Conservation (phyloP, 30 jellyfish, hydroid and myxozoan genomes). For the Rhopilema esculentum region DNA sequence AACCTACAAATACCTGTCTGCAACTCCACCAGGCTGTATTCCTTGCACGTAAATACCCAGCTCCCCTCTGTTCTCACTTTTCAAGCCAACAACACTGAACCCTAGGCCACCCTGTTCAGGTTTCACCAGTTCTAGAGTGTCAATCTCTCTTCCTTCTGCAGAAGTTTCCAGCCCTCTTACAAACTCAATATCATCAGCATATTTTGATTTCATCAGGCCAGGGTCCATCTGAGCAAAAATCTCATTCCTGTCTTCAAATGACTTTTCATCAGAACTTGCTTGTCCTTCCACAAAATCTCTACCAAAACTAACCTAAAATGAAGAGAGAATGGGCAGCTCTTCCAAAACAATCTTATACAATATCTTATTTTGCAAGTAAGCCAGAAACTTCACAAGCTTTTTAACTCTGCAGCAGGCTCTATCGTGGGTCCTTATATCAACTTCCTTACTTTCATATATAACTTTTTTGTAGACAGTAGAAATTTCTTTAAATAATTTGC, state of each 20-base stretch:
- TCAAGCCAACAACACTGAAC: constrained; percentile 95
- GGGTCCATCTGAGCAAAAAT: constrained; percentile 50
- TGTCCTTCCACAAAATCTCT: constrained; percentile 54
- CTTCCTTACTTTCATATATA: too few species aligned
- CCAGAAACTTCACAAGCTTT: too few species aligned
- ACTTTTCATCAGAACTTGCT: background rate
- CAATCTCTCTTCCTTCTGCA: constrained; percentile 91
- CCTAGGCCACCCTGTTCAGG: constrained; percentile 97
- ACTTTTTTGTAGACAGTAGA: too few species aligned
- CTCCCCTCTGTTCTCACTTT: constrained; percentile 93
- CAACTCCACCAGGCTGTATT: constrained; percentile 94
- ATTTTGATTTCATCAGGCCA: constrained; percentile 73
- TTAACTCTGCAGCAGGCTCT: too few species aligned
- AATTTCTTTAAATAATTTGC: too few species aligned
- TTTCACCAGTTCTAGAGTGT: constrained; percentile 69
- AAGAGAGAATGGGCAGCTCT: background rate
- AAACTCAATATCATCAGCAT: constrained; percentile 73
- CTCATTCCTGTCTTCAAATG: constrained; percentile 4
- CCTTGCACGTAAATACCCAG: constrained; percentile 95
- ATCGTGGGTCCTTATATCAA: too few species aligned
- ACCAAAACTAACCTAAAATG: constrained; percentile 34
- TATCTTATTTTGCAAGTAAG: too few species aligned
- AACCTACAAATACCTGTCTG: constrained; percentile 85
- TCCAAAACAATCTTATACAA: too few species aligned
- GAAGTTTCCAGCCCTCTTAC: constrained; percentile 68